Evolutionary conservation across 2,113 vertebrate species (phyloP), one percentile per base, ranked within the genome.

Genomic region (Lampris incognitus): DNA sequence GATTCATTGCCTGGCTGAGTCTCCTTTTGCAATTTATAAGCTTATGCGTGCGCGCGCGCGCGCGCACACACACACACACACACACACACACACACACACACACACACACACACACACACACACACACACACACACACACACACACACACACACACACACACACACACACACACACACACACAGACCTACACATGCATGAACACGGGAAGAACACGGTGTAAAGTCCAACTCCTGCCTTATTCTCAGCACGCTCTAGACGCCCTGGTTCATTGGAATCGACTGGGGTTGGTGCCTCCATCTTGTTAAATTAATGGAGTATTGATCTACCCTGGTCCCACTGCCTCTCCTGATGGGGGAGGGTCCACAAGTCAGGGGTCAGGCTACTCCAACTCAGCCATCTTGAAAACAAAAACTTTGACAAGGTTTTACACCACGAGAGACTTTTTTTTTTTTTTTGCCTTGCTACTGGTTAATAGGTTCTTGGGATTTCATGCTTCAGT

Each of bases 281-380:
- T 76, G 51, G 64, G 68, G 64, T 57, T 41, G 59, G 79, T 38
- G 46, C 68, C 64, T 84, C 81, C 69, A 71, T 87, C 73, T 75
- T 66, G 82, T 81, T 84, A 64, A 81, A 88, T 85, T 87, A 90
- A 92, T 88, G 77, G 87, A 83, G 79, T 91, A 92, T 91, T 74
- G 88, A 91, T 61, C 68, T 2, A 3, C 24, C 24, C 9, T n/a
- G 62, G 50, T 82, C 77, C 64, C 48, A 71, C 77, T 73, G 74
- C 64, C 61, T 64, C 40, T 2, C 75, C 69, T 81, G 77, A 74
- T 13, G 49, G 78, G 9, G 73, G 76, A 76, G 79, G 74, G 72
- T 73, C 62, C 48, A 41, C 9, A 42, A 36, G 65, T 74, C 63
- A 38, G 40, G 5, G 73, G 63, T 54, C 52, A 76, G 69, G 61